Evolutionary conservation across 2,888 invertebrate species (phyloP).

Genomic region (Creontiades dilutus): DNA sequence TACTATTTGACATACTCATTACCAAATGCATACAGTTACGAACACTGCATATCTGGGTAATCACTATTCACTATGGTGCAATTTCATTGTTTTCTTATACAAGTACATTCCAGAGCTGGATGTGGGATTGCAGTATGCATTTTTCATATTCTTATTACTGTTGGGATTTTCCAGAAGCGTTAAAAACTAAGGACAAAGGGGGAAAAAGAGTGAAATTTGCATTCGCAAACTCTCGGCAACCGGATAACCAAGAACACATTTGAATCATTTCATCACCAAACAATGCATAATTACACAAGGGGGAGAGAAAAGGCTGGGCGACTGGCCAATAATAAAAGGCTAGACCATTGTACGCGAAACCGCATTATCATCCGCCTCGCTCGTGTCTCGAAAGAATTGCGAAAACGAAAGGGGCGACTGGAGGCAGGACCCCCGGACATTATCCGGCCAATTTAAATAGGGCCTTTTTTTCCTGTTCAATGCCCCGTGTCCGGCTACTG

Average conservation of each 20-base stretch:
- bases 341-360: slow-evolving; percentile 25
- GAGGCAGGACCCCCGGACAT: neutral
- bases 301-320: neutral
- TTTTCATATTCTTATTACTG: too few relatives aligned
- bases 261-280: slow-evolving; percentile 2
- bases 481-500: slow-evolving; percentile 4
- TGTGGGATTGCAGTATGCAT: too few relatives aligned
- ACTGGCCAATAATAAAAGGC: slow-evolving; percentile 7
- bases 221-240: neutral
- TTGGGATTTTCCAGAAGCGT: too few relatives aligned
- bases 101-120: too few relatives aligned
- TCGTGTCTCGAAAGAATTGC: slow-evolving; percentile 32
- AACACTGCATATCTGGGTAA: too few relatives aligned
- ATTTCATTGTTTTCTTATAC: too few relatives aligned
- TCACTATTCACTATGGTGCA: too few relatives aligned
- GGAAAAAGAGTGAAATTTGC: neutral
- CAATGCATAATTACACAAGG: slow-evolving; percentile 25
- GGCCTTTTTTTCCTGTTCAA: slow-evolving; percentile 15
- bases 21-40: too few relatives aligned
- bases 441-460: slow-evolving; percentile 26
- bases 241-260: neutral
- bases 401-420: slow-evolving; percentile 20
- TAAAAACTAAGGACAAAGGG: neutral
- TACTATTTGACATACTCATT: too few relatives aligned
- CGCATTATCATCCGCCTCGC: slow-evolving; percentile 18